phyloP scores from a whole-genome alignment of 2,113 vertebrate genomes.

The Neoarius graeffei region DNA sequence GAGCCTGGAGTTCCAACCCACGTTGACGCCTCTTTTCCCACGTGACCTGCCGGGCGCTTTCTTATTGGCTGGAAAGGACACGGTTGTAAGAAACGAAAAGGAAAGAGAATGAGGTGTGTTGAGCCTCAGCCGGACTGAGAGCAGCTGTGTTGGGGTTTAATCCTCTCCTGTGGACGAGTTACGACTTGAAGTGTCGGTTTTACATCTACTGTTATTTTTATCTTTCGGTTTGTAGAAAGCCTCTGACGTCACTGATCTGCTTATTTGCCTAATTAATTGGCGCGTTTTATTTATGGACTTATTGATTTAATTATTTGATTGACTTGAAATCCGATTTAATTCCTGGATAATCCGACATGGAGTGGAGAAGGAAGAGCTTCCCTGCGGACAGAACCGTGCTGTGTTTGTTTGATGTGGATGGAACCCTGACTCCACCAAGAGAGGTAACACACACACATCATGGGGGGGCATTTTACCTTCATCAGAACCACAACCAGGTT shows the following conservation, averaged over 20 bases:
- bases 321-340: not conserved
- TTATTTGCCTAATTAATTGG: not conserved
- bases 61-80: conserved; percentile 28
- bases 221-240: too few species aligned
- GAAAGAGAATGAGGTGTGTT: not conserved
- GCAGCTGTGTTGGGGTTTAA: not conserved
- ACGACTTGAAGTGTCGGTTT: too few species aligned
- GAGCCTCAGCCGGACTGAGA: not conserved
- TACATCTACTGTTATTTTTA: too few species aligned
- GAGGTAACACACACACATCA: conserved; percentile 72
- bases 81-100: not conserved
- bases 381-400: conserved; percentile 69
- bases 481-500: too few species aligned
- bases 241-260: too few species aligned
- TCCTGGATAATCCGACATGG: conserved; percentile 58
- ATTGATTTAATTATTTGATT: not conserved
- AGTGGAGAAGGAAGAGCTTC: conserved; percentile 27
- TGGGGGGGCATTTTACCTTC: too few species aligned
- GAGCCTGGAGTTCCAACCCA: not conserved
- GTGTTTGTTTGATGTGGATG: conserved; percentile 95
- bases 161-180: too few species aligned
- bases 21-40: conserved; percentile 17
- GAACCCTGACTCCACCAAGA: conserved; percentile 88
- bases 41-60: not conserved
- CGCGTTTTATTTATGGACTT: not conserved